Evolutionary conservation across 2,888 invertebrate genomes (phyloP).

Genomic region (Drosophila anomalata): DNA sequence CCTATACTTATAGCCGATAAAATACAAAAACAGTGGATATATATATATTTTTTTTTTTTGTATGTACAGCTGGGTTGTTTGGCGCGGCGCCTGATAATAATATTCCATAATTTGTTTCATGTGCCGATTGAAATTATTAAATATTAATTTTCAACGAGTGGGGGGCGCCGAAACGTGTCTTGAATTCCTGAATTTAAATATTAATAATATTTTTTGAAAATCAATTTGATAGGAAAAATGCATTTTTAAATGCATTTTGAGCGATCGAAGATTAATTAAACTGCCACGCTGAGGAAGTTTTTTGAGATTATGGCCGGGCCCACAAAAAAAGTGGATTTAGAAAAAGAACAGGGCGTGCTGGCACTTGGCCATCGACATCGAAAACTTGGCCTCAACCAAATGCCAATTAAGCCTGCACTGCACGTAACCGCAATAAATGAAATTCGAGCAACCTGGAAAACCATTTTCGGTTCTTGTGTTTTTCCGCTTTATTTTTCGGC

Average conservation of each 20-base stretch:
- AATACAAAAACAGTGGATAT: constrained; percentile 31
- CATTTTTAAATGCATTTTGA: constrained; percentile 63
- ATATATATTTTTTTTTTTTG: constrained; percentile 45
- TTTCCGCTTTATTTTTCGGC: constrained; percentile 21
- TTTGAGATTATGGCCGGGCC: constrained; percentile 18
- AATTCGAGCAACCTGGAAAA: constrained; percentile 59
- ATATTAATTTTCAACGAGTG: constrained; percentile 62
- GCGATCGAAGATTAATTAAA: constrained; percentile 77
- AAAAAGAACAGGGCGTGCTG: constrained; percentile 69
- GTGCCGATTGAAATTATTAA: constrained; percentile 68
- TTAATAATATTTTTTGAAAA: constrained; percentile 38
- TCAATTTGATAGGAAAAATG: constrained; percentile 61
- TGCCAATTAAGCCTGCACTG: constrained; percentile 67
- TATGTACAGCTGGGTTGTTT: constrained; percentile 38
- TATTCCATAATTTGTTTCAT: constrained; percentile 64
- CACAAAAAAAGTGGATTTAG: constrained; percentile 22
- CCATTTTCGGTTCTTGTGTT: constrained; percentile 23
- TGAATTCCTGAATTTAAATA: constrained; percentile 65
- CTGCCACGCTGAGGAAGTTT: constrained; percentile 61
- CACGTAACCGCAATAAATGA: constrained; percentile 66
- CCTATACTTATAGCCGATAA: constrained; percentile 14
- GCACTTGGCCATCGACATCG: constrained; percentile 1
- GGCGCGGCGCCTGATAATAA: constrained; percentile 56
- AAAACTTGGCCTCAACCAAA: constrained; percentile 39
- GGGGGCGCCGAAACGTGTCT: constrained; percentile 53